These are phyloP conservation scores for Motacilla alba DNA, from an alignment of 2,113 vertebrate genomes.

Conservation along the genomic window DNA sequence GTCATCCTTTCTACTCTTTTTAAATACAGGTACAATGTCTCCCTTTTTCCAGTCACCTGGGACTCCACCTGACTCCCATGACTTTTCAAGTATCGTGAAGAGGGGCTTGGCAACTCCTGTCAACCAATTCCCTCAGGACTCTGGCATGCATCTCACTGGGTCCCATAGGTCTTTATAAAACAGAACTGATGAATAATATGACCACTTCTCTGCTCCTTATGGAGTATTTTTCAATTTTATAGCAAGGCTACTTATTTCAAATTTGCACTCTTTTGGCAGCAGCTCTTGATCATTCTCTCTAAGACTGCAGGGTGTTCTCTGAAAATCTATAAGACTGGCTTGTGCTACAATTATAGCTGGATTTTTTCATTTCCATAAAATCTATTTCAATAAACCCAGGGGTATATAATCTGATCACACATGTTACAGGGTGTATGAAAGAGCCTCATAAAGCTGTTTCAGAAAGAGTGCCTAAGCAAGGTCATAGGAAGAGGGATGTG, in stretches of 20 bases:
- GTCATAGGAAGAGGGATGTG: not conserved
- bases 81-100: not conserved
- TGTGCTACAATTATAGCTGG: not conserved
- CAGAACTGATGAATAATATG: not conserved
- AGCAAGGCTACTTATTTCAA: not conserved
- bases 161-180: not conserved
- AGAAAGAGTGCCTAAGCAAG: not conserved
- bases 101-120: not conserved
- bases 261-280: not conserved
- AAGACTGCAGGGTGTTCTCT: not conserved
- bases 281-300: not conserved
- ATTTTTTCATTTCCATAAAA: not conserved
- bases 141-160: not conserved
- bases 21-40: not conserved
- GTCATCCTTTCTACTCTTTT: not conserved
- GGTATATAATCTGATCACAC: not conserved
- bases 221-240: not conserved
- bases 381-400: not conserved
- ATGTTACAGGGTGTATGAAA: not conserved
- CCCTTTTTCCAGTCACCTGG: not conserved
- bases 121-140: not conserved
- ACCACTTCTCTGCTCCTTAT: not conserved
- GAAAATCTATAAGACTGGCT: not conserved
- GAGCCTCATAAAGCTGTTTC: not conserved
- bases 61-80: not conserved